Percentiles rank a stretch among this genome's conserved stretches.
phyloP scores from a whole-genome alignment of 2,888 invertebrate genomes.

The Dyspetes luteomarginatus region DNA sequence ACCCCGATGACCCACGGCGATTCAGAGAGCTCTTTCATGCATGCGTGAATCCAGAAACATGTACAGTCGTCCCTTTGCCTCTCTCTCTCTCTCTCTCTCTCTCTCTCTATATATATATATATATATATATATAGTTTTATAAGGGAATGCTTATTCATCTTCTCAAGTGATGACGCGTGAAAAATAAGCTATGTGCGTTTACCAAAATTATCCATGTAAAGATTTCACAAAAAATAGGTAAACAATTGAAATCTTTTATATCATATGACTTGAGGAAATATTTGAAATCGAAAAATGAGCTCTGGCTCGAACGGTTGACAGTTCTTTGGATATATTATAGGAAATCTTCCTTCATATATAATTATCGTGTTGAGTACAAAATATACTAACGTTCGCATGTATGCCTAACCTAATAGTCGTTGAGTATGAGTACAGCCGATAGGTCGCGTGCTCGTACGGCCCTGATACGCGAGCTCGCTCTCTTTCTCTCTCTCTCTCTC shows the following conservation, averaged over 20 bases:
- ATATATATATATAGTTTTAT: too few relatives aligned
- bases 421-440: constrained; percentile 30
- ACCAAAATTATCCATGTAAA: not conserved
- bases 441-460: constrained; percentile 62
- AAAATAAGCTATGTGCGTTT: not conserved
- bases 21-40: constrained; percentile 53
- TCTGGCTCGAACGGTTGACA: not conserved
- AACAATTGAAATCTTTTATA: not conserved
- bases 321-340: not conserved
- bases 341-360: not conserved
- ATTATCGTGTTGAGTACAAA: not conserved
- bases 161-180: not conserved
- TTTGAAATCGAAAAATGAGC: not conserved
- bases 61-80: constrained; percentile 1
- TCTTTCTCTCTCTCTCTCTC: constrained; percentile 15
- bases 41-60: constrained; percentile 42
- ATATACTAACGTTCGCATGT: constrained; percentile 2
- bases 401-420: constrained; percentile 44
- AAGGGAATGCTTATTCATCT: constrained; percentile 30
- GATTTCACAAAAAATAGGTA: not conserved
- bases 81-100: not conserved
- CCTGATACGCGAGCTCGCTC: constrained; percentile 54
- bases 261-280: not conserved
- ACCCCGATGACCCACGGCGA: constrained; percentile 57
- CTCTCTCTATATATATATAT: constrained; percentile 1